Evolutionary conservation across 2,888 invertebrate genomes (phyloP).

Genomic region (Spatulosminthurus flaviceps): DNA sequence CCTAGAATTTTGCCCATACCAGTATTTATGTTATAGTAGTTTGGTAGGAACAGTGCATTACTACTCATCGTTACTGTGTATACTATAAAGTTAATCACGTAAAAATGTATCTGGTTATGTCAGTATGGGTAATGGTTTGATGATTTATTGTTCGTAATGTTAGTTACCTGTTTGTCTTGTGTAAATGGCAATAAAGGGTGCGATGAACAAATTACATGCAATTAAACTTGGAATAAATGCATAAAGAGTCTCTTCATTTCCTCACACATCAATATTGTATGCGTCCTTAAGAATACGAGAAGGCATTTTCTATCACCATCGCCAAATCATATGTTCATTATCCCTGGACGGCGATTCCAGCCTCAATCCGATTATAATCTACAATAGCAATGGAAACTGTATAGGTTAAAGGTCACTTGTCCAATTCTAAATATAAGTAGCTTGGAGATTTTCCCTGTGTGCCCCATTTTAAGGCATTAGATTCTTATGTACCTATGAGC

Average conservation of each 20-base stretch:
- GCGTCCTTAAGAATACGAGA: neutral
- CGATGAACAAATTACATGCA: slow-evolving; percentile 22
- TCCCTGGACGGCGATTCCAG: neutral
- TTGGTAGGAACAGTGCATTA: too few species aligned
- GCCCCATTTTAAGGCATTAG: too few species aligned
- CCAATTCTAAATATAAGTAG: neutral
- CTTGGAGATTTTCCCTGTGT: too few species aligned
- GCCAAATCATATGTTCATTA: slow-evolving; percentile 10
- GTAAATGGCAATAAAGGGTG: slow-evolving; percentile 48
- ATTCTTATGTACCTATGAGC: too few species aligned
- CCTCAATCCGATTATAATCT: neutral
- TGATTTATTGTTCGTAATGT: neutral
- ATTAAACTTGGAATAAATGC: neutral
- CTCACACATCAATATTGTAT: too few species aligned
- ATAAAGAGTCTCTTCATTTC: neutral
- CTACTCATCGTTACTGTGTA: too few species aligned
- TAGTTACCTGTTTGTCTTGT: slow-evolving; percentile 20
- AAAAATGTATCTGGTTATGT: slow-evolving; percentile 27
- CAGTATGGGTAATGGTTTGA: slow-evolving; percentile 1
- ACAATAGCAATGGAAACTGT: neutral
- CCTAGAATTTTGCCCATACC: too few species aligned
- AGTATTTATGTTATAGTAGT: too few species aligned
- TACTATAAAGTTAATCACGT: neutral
- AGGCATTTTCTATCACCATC: neutral
- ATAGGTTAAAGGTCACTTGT: slow-evolving; percentile 10